Evolutionary conservation across 2,797 vertebrate species (phyloP).

Genomic region (Anguilla anguilla): DNA sequence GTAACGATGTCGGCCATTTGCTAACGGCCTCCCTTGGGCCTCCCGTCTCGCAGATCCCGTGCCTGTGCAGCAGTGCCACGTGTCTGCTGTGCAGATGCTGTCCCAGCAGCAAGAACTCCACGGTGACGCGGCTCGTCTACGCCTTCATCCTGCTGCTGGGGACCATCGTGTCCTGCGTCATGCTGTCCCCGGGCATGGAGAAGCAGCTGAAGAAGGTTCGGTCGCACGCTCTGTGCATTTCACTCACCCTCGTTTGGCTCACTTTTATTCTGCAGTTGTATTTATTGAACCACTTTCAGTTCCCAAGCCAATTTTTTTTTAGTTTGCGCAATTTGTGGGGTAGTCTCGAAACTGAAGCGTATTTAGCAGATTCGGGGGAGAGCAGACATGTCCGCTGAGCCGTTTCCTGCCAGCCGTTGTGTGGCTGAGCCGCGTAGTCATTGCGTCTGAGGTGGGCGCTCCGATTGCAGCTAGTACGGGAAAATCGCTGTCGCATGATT

Average conservation of each 20-base stretch:
- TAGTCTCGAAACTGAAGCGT: neutral
- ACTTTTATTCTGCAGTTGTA: neutral
- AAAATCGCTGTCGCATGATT: neutral
- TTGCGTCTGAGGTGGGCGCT: too few species aligned
- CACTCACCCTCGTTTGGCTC: neutral
- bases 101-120: conserved; percentile 82
- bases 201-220: conserved; percentile 82
- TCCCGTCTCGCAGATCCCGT: conserved; percentile 73
- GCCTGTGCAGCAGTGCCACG: conserved; percentile 81
- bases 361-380: neutral
- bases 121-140: conserved; percentile 85
- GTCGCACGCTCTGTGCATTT: neutral
- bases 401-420: too few species aligned
- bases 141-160: conserved; percentile 83
- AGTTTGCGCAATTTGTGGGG: neutral
- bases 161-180: conserved; percentile 80
- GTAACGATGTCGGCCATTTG: neutral
- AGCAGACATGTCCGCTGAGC: neutral
- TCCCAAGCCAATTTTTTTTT: neutral
- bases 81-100: conserved; percentile 87
- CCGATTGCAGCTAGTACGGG: too few species aligned
- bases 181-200: conserved; percentile 82
- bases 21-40: neutral
- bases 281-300: neutral
- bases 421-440: too few species aligned